Conservation (phyloP, 2,113 vertebrate genomes). For the Chaetodon auriga region DNA sequence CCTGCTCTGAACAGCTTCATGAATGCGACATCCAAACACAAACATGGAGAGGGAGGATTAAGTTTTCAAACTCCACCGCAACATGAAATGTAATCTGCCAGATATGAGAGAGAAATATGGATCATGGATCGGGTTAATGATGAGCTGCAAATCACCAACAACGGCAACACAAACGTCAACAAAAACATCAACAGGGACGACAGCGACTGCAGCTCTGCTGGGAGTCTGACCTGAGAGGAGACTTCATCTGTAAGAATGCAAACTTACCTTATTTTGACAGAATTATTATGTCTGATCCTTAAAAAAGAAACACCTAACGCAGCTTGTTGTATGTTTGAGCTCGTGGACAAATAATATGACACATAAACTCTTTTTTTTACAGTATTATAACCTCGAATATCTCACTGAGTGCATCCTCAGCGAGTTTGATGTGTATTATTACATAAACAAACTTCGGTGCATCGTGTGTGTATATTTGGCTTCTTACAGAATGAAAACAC, state of each 20-base stretch:
- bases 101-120: conserved; percentile 39
- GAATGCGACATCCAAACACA: conserved; percentile 23
- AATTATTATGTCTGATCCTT: too few species aligned
- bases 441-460: not conserved
- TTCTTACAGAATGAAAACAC: not conserved
- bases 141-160: conserved; percentile 40
- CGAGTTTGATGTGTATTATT: not conserved
- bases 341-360: not conserved
- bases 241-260: too few species aligned
- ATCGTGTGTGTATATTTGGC: not conserved
- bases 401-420: not conserved
- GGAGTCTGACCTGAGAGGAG: conserved; percentile 33
- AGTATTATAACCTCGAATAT: not conserved
- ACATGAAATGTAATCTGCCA: conserved; percentile 5
- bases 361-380: not conserved
- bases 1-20: conserved; percentile 59
- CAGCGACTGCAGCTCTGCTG: conserved; percentile 41
- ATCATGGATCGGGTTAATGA: conserved; percentile 52
- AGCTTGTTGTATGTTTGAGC: not conserved
- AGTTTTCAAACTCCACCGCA: conserved; percentile 58
- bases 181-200: conserved; percentile 2
- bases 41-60: conserved; percentile 15
- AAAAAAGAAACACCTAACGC: not conserved
- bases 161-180: conserved; percentile 14
- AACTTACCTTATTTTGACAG: too few species aligned